Conservation (phyloP, 2,113 vertebrate genomes). For the Cottus gobio region DNA sequence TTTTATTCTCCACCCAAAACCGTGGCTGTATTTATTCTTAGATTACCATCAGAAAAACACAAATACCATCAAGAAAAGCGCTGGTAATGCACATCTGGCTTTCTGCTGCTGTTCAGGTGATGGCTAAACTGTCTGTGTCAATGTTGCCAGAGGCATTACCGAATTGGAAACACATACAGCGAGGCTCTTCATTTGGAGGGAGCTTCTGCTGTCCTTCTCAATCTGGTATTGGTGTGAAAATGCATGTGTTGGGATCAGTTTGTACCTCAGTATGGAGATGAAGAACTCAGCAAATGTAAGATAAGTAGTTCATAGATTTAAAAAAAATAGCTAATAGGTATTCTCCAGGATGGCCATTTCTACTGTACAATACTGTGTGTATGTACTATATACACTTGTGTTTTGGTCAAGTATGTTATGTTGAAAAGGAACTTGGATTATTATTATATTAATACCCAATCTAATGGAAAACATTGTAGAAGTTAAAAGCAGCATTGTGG, state of each 20-base stretch:
- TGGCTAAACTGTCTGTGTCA: slow-evolving; percentile 35
- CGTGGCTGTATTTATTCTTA: slow-evolving; percentile 45
- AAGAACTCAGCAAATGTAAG: slow-evolving; percentile 47
- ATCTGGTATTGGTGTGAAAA: neutral
- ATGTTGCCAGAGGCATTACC: slow-evolving; percentile 56
- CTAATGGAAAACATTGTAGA: no score
- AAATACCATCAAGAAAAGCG: slow-evolving; percentile 38
- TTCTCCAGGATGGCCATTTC: slow-evolving; percentile 36
- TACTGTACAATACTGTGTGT: neutral
- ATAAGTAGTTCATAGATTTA: slow-evolving; percentile 31
- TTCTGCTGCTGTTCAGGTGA: slow-evolving; percentile 29
- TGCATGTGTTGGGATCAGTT: neutral
- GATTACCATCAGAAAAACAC: slow-evolving; percentile 69
- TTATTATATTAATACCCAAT: neutral
- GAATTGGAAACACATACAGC: slow-evolving; percentile 34
- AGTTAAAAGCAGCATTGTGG: neutral
- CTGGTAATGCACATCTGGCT: slow-evolving; percentile 43
- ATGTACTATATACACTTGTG: neutral
- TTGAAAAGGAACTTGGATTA: neutral
- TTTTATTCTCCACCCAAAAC: slow-evolving; percentile 30
- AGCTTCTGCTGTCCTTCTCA: neutral
- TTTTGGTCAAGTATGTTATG: neutral
- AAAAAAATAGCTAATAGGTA: slow-evolving; percentile 14
- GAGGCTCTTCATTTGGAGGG: slow-evolving; percentile 36
- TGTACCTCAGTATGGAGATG: neutral